Percentiles rank a stretch among this genome's conserved stretches.
Evolutionary conservation across 1,140 invertebrate species (phyloP).

Genomic region (Helicoverpa armigera): DNA sequence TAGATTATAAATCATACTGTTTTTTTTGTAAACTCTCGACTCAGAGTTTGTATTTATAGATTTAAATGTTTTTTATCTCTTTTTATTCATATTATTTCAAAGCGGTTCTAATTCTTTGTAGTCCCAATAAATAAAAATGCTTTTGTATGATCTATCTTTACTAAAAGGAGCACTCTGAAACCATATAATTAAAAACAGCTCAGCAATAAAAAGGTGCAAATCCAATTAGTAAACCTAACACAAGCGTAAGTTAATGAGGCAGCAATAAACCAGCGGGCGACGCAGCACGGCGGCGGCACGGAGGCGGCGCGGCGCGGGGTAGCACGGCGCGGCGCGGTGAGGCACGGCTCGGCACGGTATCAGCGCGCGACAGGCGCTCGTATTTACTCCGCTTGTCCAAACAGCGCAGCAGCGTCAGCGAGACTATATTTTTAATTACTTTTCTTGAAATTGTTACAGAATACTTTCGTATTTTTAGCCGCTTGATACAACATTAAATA

Average conservation of each 20-base stretch:
- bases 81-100: too few species aligned
- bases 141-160: too few species aligned
- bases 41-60: background rate
- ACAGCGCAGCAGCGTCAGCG: constrained; percentile 2
- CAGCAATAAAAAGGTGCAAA: too few species aligned
- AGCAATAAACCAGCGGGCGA: background rate
- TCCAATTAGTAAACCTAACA: too few species aligned
- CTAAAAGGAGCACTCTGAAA: too few species aligned
- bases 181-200: too few species aligned
- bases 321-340: too few species aligned
- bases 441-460: constrained; percentile 1
- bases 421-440: constrained; percentile 34
- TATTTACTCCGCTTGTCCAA: constrained; percentile 31
- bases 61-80: background rate
- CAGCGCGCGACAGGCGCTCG: background rate
- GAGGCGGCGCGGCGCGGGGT: background rate
- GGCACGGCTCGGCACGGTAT: background rate
- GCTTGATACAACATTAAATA: background rate
- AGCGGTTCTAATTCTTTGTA: too few species aligned
- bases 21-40: too few species aligned
- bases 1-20: background rate
- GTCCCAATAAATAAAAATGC: too few species aligned
- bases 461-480: background rate
- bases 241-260: background rate
- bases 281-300: too few species aligned